Conservation (phyloP, 92 coral and sea anemone genomes). For the Epizoanthus ramosus region DNA sequence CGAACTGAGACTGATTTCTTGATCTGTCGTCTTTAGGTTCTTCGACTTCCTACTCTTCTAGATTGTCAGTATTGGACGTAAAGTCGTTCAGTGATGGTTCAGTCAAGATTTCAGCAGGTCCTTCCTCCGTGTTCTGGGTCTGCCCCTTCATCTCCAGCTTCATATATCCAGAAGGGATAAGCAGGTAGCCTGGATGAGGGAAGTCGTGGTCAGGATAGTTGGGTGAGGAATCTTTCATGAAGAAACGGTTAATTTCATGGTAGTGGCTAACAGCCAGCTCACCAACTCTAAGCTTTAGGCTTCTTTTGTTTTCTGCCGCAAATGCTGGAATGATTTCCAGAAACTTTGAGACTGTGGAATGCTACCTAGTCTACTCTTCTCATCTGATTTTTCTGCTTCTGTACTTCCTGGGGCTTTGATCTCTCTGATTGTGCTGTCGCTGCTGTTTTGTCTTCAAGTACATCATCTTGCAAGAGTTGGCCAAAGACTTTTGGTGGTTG, state of each 20-base stretch:
- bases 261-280: conserved; percentile 42
- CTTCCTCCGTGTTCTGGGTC: conserved; percentile 19
- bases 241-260: conserved; percentile 42
- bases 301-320: conserved; percentile 49
- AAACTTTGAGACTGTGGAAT: conserved; percentile 32
- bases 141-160: conserved; percentile 22
- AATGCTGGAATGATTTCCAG: conserved; percentile 43
- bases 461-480: conserved; percentile 13
- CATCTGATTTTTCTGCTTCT: conserved; percentile 16
- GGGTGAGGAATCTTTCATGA: conserved; percentile 48
- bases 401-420: conserved; percentile 13
- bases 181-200: conserved; percentile 52
- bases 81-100: conserved; percentile 28
- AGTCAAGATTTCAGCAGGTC: conserved; percentile 24
- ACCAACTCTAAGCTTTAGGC: conserved; percentile 42
- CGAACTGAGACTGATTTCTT: neutral
- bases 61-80: too few species aligned
- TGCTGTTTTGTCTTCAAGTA: conserved; percentile 14
- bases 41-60: conserved; percentile 8
- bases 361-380: conserved; percentile 35
- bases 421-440: conserved; percentile 8
- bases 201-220: conserved; percentile 50
- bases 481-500: conserved; percentile 8
- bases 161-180: conserved; percentile 55
- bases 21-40: neutral